phyloP scores from a whole-genome alignment of 35 echinoderm and acorn worm genomes.

The Ptychodera flava region DNA sequence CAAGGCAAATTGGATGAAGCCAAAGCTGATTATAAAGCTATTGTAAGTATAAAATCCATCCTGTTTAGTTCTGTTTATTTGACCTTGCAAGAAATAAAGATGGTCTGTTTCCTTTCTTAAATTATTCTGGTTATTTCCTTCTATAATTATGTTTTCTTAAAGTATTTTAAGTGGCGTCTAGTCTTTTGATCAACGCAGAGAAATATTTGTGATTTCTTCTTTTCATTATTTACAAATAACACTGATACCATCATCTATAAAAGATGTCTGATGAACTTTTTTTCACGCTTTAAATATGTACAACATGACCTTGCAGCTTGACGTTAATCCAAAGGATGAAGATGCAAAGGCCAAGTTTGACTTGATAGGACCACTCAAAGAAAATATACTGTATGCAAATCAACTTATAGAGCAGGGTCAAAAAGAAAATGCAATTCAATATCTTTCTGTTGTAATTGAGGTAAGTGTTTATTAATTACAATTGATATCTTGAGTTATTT shows the following conservation, averaged over 20 bases:
- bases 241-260: too few relatives aligned
- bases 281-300: too few relatives aligned
- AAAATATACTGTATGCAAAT: constrained; percentile 25
- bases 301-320: constrained; percentile 26
- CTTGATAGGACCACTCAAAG: constrained; percentile 27
- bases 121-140: too few relatives aligned
- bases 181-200: too few relatives aligned
- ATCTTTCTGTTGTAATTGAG: constrained; percentile 56
- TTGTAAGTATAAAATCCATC: constrained; percentile 65
- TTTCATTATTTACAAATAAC: too few relatives aligned
- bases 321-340: constrained; percentile 41
- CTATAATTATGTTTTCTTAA: too few relatives aligned
- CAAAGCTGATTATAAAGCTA: constrained; percentile 43
- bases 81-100: too few relatives aligned
- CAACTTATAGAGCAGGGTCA: constrained; percentile 6
- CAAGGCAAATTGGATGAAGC: constrained; percentile 62
- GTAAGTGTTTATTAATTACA: background rate
- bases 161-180: too few relatives aligned
- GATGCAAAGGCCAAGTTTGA: constrained; percentile 58
- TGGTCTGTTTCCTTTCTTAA: too few relatives aligned
- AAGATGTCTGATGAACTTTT: too few relatives aligned
- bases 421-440: constrained; percentile 38
- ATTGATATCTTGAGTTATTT: background rate
- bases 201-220: too few relatives aligned
- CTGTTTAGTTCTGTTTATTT: too few relatives aligned